These are phyloP conservation scores for Drosophila recens DNA, from an alignment of 2,888 invertebrate genomes.

Conservation along the genomic window DNA sequence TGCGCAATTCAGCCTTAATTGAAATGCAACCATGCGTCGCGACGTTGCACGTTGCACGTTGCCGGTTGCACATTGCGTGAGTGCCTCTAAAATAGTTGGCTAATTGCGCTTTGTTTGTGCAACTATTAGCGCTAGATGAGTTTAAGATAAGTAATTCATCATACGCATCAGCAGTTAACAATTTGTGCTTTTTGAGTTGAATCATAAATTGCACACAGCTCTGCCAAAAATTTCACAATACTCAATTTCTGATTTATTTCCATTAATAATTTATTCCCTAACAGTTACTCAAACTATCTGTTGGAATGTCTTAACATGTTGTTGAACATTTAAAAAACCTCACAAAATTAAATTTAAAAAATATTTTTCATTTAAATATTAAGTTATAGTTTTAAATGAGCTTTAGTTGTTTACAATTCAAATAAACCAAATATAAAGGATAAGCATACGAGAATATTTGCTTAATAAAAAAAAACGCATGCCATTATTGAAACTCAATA, in stretches of 20 bases:
- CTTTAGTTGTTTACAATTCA: neutral
- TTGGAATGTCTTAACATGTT: too few species aligned
- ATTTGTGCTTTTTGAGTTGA: neutral
- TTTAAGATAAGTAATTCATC: constrained; percentile 31
- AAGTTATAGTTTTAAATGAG: too few species aligned
- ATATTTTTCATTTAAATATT: too few species aligned
- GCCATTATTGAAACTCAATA: neutral
- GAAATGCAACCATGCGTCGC: constrained; percentile 69
- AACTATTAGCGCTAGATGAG: constrained; percentile 25
- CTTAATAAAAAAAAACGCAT: neutral
- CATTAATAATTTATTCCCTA: too few species aligned
- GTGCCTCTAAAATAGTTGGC: constrained; percentile 27
- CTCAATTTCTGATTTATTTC: too few species aligned
- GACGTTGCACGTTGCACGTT: constrained; percentile 2
- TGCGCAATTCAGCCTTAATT: constrained; percentile 63
- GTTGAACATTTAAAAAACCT: too few species aligned
- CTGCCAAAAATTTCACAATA: too few species aligned
- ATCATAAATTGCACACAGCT: too few species aligned
- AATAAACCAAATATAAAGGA: neutral
- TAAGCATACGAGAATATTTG: neutral
- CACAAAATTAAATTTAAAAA: too few species aligned
- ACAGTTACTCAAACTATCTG: too few species aligned
- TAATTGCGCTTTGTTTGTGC: constrained; percentile 49
- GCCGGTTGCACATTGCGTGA: constrained; percentile 26
- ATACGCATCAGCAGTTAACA: constrained; percentile 14